These are phyloP conservation scores for Papilio elwesi DNA, from an alignment of 2,888 invertebrate species.

Conservation along the genomic window DNA sequence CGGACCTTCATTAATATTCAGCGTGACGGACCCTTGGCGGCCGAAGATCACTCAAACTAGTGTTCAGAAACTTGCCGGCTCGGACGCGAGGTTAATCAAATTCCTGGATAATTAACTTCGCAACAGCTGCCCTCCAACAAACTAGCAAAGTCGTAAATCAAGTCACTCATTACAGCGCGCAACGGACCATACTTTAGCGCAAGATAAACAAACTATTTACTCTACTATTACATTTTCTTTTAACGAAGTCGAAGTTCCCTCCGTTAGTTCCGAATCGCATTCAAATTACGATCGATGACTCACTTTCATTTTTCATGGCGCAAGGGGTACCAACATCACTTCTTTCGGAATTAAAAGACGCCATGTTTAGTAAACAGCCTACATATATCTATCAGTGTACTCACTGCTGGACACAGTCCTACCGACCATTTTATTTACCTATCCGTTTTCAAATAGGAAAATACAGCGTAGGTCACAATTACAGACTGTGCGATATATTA, in stretches of 20 bases:
- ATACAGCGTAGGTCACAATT: too few species aligned
- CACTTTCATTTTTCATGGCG: too few species aligned
- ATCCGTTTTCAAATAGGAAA: too few species aligned
- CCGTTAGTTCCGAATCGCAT: neutral
- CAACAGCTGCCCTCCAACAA: constrained; percentile 31
- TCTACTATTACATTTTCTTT: constrained; percentile 15
- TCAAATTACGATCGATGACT: neutral
- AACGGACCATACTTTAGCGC: constrained; percentile 12
- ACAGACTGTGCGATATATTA: too few species aligned
- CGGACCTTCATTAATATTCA: constrained; percentile 31
- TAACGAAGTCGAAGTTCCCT: constrained; percentile 1
- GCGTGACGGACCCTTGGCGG: constrained; percentile 12
- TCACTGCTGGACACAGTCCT: too few species aligned
- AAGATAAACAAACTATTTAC: constrained; percentile 30
- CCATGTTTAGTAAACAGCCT: too few species aligned
- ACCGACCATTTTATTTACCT: too few species aligned
- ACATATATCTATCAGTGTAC: too few species aligned
- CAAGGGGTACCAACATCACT: too few species aligned
- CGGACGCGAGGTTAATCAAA: constrained; percentile 34
- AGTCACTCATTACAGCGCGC: constrained; percentile 29
- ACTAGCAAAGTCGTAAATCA: constrained; percentile 39
- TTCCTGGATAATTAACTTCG: constrained; percentile 37
- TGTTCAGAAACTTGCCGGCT: constrained; percentile 20
- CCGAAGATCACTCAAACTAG: constrained; percentile 29
- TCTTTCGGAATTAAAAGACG: neutral